These are phyloP conservation scores for Pogonus chalceus DNA, from an alignment of 1,140 invertebrate genomes.

Conservation along the genomic window DNA sequence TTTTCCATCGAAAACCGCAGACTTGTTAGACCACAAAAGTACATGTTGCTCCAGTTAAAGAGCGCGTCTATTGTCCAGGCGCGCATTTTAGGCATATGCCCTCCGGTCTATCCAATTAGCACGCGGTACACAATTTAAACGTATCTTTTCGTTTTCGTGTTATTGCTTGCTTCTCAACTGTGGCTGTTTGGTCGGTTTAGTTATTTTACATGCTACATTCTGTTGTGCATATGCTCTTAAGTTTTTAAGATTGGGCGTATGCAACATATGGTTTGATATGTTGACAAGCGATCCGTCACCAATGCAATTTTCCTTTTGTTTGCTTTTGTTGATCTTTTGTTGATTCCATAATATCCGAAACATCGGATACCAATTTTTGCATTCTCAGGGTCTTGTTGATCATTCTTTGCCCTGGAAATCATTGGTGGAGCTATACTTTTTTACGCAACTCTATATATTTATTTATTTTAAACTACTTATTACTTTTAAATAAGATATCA, in stretches of 20 bases:
- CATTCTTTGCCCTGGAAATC: no score
- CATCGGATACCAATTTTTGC: no score
- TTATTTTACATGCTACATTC: neutral
- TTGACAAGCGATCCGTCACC: conserved; percentile 22
- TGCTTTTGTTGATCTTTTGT: neutral
- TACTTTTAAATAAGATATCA: no score
- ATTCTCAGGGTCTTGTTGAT: no score
- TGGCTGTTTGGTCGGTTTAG: neutral
- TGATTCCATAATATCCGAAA: no score
- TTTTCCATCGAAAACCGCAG: conserved; percentile 14
- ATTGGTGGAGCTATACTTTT: no score
- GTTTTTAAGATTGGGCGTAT: neutral
- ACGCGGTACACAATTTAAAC: neutral
- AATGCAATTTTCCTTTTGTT: neutral
- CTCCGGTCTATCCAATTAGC: neutral
- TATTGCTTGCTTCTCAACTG: neutral
- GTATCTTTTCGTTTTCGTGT: neutral
- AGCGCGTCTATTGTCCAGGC: neutral
- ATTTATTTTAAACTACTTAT: no score
- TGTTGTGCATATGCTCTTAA: neutral
- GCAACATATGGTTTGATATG: conserved; percentile 30
- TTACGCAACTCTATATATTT: no score
- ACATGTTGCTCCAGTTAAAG: neutral
- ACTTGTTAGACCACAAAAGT: conserved; percentile 23
- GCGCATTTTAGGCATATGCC: conserved; percentile 1